These are phyloP conservation scores for Eulemur rubriventer DNA, from an alignment of 2,797 vertebrate genomes.

Conservation along the genomic window DNA sequence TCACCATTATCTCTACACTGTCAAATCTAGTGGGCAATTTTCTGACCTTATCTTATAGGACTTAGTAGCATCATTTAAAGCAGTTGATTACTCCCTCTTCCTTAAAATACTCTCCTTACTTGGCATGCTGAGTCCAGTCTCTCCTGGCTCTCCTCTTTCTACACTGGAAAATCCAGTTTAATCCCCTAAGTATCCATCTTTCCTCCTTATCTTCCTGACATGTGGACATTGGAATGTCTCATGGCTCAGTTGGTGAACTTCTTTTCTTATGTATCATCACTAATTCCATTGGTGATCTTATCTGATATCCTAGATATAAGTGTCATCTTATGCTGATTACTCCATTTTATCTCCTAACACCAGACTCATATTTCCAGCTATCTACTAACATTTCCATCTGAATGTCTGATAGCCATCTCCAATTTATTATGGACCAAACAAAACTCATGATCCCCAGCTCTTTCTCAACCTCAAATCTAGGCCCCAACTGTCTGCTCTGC, in stretches of 20 bases:
- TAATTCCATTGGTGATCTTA: neutral
- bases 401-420: neutral
- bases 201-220: neutral
- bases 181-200: neutral
- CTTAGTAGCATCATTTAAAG: neutral
- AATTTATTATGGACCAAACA: neutral
- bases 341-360: neutral
- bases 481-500: neutral
- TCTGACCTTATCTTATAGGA: neutral
- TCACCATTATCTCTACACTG: neutral
- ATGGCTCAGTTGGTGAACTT: neutral
- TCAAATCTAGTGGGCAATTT: neutral
- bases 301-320: neutral
- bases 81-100: neutral
- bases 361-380: neutral
- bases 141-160: neutral
- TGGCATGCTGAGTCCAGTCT: neutral
- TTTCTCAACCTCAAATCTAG: neutral
- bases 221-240: neutral
- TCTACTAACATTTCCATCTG: neutral
- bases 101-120: neutral
- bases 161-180: neutral
- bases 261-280: neutral
- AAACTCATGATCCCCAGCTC: neutral
- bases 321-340: neutral